Conservation (phyloP, 2,113 vertebrate species). For the Anser cygnoides region DNA sequence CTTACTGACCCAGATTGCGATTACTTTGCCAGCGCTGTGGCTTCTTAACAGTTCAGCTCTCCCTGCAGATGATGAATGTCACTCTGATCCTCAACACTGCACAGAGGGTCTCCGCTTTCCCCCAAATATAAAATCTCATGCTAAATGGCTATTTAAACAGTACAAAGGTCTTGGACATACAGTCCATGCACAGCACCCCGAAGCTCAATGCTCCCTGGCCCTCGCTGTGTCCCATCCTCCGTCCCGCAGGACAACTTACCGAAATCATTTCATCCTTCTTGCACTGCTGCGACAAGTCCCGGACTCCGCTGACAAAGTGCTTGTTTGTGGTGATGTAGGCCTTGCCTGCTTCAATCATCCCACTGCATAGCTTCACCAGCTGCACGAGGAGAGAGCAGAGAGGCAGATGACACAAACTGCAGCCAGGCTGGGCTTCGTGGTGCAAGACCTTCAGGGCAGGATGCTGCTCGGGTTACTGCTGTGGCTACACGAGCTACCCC, state of each 20-base stretch:
- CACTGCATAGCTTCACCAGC: conserved; percentile 96
- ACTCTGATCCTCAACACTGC: not conserved
- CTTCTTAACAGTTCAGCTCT: not conserved
- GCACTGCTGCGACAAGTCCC: conserved; percentile 95
- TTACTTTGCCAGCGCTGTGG: not conserved
- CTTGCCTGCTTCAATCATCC: conserved; percentile 95
- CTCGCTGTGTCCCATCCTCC: not conserved
- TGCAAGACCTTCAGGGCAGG: not conserved
- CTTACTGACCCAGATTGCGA: conserved; percentile 33
- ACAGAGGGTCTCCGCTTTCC: not conserved
- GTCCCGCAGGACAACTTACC: conserved; percentile 75
- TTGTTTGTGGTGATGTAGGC: conserved; percentile 92
- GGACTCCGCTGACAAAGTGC: conserved; percentile 91
- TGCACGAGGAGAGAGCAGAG: conserved; percentile 6
- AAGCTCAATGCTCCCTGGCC: not conserved
- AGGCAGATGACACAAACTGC: not conserved
- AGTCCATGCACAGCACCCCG: not conserved
- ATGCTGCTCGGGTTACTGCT: accelerated
- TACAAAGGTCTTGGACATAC: accelerated
- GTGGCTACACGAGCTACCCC: not conserved
- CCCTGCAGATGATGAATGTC: not conserved
- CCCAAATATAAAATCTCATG: not conserved
- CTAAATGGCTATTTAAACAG: not conserved
- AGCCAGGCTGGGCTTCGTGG: not conserved
- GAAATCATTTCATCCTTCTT: conserved; percentile 93